Evolutionary conservation across 2,113 vertebrate species (phyloP).

Genomic region (Dasyurus viverrinus): DNA sequence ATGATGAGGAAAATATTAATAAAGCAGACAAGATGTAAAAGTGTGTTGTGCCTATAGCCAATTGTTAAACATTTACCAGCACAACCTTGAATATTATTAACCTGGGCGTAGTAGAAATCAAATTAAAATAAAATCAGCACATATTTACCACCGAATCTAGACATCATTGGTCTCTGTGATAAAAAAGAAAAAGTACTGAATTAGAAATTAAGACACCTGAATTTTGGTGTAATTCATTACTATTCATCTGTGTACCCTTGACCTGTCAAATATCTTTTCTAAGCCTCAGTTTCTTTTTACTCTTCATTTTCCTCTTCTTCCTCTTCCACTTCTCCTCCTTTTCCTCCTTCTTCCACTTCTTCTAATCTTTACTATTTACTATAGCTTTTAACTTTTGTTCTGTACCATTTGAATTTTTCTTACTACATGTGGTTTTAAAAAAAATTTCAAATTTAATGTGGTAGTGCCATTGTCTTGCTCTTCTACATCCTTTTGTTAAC

Average conservation of each 20-base stretch:
- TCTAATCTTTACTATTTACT: too few relatives aligned
- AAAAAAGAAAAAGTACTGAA: neutral
- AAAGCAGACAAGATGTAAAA: neutral
- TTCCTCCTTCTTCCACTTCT: too few relatives aligned
- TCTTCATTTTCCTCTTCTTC: neutral
- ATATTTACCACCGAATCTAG: neutral
- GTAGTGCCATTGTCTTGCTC: neutral
- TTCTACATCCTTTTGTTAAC: too few relatives aligned
- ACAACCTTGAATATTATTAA: neutral
- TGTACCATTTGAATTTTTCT: neutral
- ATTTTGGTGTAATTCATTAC: neutral
- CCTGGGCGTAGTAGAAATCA: neutral
- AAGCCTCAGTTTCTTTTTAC: conserved; percentile 41
- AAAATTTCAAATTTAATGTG: neutral
- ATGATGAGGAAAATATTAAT: neutral
- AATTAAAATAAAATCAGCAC: neutral
- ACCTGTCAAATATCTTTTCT: conserved; percentile 22
- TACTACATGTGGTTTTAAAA: neutral
- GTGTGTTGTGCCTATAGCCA: neutral
- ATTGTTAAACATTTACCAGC: neutral
- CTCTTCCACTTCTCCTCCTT: neutral
- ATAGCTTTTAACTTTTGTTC: neutral
- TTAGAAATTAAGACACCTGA: neutral
- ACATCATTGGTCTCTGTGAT: neutral
- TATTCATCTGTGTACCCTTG: conserved; percentile 5